Conservation (phyloP, 2,113 vertebrate species). For the Hypocryptadius cinnamomeus region DNA sequence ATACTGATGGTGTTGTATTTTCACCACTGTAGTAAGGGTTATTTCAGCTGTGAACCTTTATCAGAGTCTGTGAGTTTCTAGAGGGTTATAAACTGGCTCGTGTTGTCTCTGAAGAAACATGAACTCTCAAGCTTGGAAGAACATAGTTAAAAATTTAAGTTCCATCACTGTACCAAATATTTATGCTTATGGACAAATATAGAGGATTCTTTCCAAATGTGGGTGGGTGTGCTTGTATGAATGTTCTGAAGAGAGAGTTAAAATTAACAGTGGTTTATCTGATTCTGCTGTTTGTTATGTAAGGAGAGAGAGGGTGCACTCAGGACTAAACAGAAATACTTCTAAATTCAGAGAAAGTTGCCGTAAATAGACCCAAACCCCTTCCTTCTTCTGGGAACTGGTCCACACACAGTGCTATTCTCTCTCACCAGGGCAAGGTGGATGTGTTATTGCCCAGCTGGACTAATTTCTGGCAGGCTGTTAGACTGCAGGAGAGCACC, state of each 20-base stretch:
- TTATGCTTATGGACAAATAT: constrained; percentile 39
- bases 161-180: constrained; percentile 26
- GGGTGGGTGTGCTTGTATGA: background rate
- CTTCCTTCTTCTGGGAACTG: background rate
- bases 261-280: constrained; percentile 28
- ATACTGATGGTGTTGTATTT: constrained; percentile 33
- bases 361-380: background rate
- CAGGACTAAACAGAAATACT: background rate
- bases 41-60: constrained; percentile 47
- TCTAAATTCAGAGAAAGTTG: background rate
- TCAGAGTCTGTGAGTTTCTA: constrained; percentile 37
- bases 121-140: constrained; percentile 4
- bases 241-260: background rate
- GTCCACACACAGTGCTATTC: background rate
- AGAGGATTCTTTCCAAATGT: background rate
- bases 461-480: background rate
- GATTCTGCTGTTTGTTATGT: background rate
- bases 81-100: constrained; percentile 13
- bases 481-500: background rate
- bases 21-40: constrained; percentile 27
- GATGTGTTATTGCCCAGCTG: background rate
- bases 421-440: background rate
- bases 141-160: constrained; percentile 22
- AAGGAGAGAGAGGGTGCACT: background rate
- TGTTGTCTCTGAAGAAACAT: constrained; percentile 16